A percentile compares a stretch with the other conserved stretches of the same genome.
phyloP scores from a whole-genome alignment of 1,140 invertebrate genomes.

The Glomeris maerens region DNA sequence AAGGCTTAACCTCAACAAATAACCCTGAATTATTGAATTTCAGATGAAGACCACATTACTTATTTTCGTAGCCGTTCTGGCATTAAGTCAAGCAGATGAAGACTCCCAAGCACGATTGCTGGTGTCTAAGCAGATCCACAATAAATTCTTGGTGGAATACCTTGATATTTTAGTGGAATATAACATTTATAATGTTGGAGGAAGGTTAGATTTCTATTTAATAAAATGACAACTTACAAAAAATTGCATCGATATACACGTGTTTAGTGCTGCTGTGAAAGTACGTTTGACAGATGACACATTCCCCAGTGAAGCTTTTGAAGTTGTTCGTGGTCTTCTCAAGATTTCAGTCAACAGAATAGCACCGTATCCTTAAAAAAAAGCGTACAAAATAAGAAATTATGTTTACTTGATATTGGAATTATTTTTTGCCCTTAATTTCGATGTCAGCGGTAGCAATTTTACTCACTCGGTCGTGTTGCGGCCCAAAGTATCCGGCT shows the following conservation, averaged over 20 bases:
- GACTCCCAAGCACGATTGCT: slow-evolving; percentile 51
- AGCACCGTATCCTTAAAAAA: slow-evolving; percentile 45
- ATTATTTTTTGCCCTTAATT: slow-evolving; percentile 4
- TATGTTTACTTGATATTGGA: slow-evolving; percentile 1
- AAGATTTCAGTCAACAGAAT: slow-evolving; percentile 73
- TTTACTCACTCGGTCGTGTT: slow-evolving; percentile 87
- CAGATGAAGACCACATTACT: no score
- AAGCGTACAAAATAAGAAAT: neutral
- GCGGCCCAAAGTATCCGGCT: slow-evolving; percentile 72
- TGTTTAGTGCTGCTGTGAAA: slow-evolving; percentile 61
- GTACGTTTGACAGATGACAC: slow-evolving; percentile 75
- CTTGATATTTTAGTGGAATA: slow-evolving; percentile 91
- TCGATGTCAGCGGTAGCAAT: slow-evolving; percentile 62
- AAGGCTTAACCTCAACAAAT: no score
- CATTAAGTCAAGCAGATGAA: no score
- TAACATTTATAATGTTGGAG: slow-evolving; percentile 42
- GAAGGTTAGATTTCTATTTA: slow-evolving; percentile 25
- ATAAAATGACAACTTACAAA: neutral
- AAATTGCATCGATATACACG: neutral
- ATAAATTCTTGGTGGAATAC: slow-evolving; percentile 94
- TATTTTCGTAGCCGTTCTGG: no score
- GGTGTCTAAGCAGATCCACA: slow-evolving; percentile 81
- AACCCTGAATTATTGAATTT: no score
- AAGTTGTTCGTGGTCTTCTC: slow-evolving; percentile 68
- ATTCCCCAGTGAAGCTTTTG: slow-evolving; percentile 78